phyloP scores from a whole-genome alignment of 2,888 invertebrate genomes.

The Magallana nippona region DNA sequence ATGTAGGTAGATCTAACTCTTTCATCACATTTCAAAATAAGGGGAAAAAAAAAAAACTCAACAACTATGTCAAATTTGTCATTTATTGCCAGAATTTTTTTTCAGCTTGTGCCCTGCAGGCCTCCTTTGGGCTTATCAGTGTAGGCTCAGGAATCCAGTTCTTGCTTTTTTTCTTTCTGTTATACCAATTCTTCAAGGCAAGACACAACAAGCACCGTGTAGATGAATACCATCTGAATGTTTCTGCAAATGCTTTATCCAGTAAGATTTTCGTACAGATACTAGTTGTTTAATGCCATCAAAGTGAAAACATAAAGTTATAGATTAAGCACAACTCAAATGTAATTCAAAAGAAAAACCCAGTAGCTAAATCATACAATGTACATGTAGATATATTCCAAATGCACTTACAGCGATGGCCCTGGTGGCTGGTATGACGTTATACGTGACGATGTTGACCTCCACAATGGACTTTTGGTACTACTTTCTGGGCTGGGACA shows the following conservation, averaged over 20 bases:
- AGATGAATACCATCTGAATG: slow-evolving; percentile 14
- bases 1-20: background rate
- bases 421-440: background rate
- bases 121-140: slow-evolving; percentile 9
- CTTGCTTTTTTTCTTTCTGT: background rate
- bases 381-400: background rate
- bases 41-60: too few relatives aligned
- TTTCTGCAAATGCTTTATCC: background rate
- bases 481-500: slow-evolving; percentile 20
- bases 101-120: slow-evolving; percentile 15
- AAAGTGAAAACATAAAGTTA: background rate
- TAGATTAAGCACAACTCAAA: background rate
- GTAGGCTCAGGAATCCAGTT: slow-evolving; percentile 9
- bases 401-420: background rate
- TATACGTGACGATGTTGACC: background rate
- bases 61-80: too few relatives aligned
- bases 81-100: too few relatives aligned
- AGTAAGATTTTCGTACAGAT: background rate
- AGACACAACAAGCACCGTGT: background rate
- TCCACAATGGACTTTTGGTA: slow-evolving; percentile 22
- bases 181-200: background rate
- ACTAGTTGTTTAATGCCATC: background rate
- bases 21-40: background rate
- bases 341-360: too few relatives aligned
- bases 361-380: too few relatives aligned